These are phyloP conservation scores for Dendrocopos noguchii DNA, from an alignment of 2,113 vertebrate species.

Conservation along the genomic window DNA sequence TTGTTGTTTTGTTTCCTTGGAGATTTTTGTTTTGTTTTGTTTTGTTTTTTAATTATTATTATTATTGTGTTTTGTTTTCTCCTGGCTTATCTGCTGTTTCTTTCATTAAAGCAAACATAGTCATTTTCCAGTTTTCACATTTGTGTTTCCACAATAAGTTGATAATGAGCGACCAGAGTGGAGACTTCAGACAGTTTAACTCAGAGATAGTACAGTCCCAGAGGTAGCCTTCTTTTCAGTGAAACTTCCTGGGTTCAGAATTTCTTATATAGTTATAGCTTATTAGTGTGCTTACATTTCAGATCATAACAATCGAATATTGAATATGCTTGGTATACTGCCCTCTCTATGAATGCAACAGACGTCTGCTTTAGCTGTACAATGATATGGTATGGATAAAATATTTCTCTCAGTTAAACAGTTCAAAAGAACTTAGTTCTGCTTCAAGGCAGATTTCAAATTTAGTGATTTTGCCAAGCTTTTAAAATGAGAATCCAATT, in stretches of 20 bases:
- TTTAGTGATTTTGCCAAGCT: not conserved
- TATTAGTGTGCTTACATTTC: not conserved
- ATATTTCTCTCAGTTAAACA: not conserved
- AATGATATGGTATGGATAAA: not conserved
- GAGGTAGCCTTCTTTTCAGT: not conserved
- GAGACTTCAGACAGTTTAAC: not conserved
- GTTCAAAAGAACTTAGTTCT: not conserved
- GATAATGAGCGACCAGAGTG: not conserved
- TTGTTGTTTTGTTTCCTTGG: not conserved
- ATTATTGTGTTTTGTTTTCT: not conserved
- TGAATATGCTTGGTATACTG: not conserved
- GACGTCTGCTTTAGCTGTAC: not conserved
- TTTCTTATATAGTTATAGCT: not conserved
- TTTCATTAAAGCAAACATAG: not conserved
- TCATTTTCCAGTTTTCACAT: not conserved
- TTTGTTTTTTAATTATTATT: not conserved
- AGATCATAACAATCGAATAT: not conserved
- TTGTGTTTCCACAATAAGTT: not conserved
- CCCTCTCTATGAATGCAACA: not conserved
- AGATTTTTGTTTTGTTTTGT: no score
- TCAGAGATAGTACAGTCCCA: not conserved
- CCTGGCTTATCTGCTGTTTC: not conserved
- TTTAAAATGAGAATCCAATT: not conserved
- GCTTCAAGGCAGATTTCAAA: not conserved
- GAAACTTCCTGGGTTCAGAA: not conserved